Percentiles rank a stretch among this genome's conserved stretches.
Conservation (phyloP, 2,797 vertebrate species). For the Loris lydekkerianus region DNA sequence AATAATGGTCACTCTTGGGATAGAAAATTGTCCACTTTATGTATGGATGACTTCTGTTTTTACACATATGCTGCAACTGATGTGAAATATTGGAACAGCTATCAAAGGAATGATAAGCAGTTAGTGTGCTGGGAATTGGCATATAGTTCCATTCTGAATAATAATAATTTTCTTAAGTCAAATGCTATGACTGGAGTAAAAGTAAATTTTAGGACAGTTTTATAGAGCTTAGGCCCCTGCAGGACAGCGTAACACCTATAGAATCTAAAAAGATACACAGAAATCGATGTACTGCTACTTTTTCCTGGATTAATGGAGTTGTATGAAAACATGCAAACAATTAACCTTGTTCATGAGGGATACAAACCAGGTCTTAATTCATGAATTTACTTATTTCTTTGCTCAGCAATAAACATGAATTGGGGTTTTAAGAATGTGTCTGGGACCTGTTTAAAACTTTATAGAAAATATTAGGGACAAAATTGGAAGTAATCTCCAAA, state of each 20-base stretch:
- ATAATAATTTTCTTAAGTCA: slow-evolving; percentile 4
- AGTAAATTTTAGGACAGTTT: slow-evolving; percentile 1
- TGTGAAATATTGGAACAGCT: slow-evolving; percentile 37
- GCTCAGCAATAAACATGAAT: slow-evolving; percentile 17
- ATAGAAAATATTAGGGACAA: slow-evolving; percentile 22
- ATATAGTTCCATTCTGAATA: slow-evolving; percentile 43
- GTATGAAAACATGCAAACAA: slow-evolving; percentile 5
- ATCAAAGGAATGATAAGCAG: slow-evolving; percentile 52
- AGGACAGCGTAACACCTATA: neutral
- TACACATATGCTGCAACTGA: neutral
- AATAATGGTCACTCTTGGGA: slow-evolving; percentile 23
- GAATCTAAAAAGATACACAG: slow-evolving; percentile 18
- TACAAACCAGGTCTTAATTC: slow-evolving; percentile 21
- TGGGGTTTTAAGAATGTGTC: slow-evolving; percentile 17
- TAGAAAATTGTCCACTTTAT: slow-evolving; percentile 50
- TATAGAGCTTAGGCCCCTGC: neutral
- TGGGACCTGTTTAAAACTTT: neutral
- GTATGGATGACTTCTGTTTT: slow-evolving; percentile 50
- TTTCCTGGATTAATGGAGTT: neutral
- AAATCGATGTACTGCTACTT: neutral
- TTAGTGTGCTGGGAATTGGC: neutral
- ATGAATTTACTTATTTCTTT: slow-evolving; percentile 2
- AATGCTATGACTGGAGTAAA: slow-evolving; percentile 43
- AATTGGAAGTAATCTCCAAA: neutral
- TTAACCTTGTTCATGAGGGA: neutral